These are phyloP conservation scores for Calycopis cecrops DNA, from an alignment of 1,140 invertebrate species.

Conservation along the genomic window DNA sequence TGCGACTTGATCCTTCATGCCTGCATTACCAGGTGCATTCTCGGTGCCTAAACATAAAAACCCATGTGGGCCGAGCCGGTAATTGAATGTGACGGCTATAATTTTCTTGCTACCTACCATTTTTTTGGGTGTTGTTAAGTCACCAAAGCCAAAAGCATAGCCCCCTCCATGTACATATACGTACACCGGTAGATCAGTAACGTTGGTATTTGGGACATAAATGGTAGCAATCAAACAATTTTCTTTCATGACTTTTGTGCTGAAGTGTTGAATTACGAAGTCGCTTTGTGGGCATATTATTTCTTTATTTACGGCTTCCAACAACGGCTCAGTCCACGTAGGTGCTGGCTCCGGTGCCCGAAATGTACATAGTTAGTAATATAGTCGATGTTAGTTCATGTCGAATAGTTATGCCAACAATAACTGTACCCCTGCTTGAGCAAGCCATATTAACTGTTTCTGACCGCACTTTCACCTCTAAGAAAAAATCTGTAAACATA, in stretches of 20 bases:
- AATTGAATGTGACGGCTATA: constrained; percentile 39
- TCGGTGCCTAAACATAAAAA: constrained; percentile 33
- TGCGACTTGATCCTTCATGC: constrained; percentile 43
- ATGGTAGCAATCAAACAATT: not conserved
- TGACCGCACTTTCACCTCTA: not conserved
- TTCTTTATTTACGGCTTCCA: not conserved
- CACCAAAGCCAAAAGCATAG: constrained; percentile 28
- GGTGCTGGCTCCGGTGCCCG: constrained; percentile 4
- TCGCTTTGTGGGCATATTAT: not conserved
- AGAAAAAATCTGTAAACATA: not conserved
- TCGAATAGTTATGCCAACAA: not conserved
- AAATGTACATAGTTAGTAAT: not conserved
- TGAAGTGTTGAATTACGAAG: not conserved
- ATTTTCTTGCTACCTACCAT: constrained; percentile 30
- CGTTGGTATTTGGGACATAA: not conserved
- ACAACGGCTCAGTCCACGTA: not conserved
- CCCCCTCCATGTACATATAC: constrained; percentile 39
- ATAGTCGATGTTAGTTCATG: not conserved
- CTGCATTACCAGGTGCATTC: constrained; percentile 36
- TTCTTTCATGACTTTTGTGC: not conserved
- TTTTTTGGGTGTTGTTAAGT: constrained; percentile 20
- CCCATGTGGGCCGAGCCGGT: constrained; percentile 28
- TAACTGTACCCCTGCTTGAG: not conserved
- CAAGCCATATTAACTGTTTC: not conserved
- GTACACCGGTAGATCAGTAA: not conserved